Base-by-base conservation (phyloP, 2,797 vertebrate species). In the Margarornis squamiger region DNA sequence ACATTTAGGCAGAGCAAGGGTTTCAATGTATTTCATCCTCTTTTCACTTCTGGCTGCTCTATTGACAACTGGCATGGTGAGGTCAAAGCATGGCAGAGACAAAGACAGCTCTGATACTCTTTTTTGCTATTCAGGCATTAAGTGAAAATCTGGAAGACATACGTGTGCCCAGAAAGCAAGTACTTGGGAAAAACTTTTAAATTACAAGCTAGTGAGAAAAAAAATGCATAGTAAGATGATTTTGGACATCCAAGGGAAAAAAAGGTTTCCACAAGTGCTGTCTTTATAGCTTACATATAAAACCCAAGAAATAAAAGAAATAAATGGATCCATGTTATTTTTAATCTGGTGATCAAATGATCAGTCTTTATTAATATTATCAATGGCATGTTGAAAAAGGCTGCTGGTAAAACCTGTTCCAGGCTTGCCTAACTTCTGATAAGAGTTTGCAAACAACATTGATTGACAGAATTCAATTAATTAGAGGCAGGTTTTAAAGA, bases 291-390 rank as follows among this genome's bases (percentile, higher is more conserved):
- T 41, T 54, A 45, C 1, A 6, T 57, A 68, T 30, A 15, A 84
- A 76, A 58, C 14, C 9, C 46, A 88, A 85, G 67, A 70, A 77
- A 75, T 54, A 84, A 84, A 88, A 86, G 15, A 14, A 75, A 51
- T 22, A 14, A 75, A 51, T 22, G 7, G 21, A 77, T 43, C 6
- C 45, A 32, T 85, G 38, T 38, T 41, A 4, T 54, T 65, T 87
- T 26, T 46, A 59, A 68, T 58, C 43, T 73, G n/a, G 14, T n/a
- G 62, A 81, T 54, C 19, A 86, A 61, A 57, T 36, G 12, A 14
- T 57, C 51, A 51, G 43, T 48, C 24, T 88, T 84, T 66, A 70
- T 11, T 39, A 23, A 34, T 41, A 41, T 30, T 55, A 66, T 24
- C 36, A 68, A 10, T 8, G 49, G 12, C 27, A 20, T 8, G 5